Base-by-base conservation (phyloP, 2,888 invertebrate genomes). In the Lasioglossum vierecki region DNA sequence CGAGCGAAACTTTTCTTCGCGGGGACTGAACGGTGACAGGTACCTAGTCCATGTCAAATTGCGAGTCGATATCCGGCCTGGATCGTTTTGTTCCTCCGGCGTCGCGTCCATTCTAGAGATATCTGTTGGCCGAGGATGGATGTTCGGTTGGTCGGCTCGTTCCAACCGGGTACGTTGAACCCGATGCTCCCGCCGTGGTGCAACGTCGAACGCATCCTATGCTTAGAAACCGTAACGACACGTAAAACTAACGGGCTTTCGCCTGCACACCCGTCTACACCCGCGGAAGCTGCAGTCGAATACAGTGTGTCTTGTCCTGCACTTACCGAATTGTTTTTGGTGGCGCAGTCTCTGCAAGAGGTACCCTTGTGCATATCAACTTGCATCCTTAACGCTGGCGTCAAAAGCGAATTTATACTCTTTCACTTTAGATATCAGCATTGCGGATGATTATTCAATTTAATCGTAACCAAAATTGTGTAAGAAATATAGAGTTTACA, bases 211-310 rank as follows among this genome's bases (percentile, higher is more conserved):
- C 90, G 91, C 92, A 93, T 93, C 93, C 91, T 88, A 93, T 91
- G 93, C 91, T 93, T 93, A 93, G 93, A 92, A 93, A 93, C 92
- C 93, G 93, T 93, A 94, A 93, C 93, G 93, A 94, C 93, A 92
- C 92, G 92, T 92, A 92, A 93, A 92, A 92, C 91, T 93, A 94
- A 93, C 93, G 93, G 93, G 88, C 86, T 30, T 89, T 83, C 80
- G 88, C 88, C 86, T 76, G 78, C 83, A 77, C 53, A 87, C 87
- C 86, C 88, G 90, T 92, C 90, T 88, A 88, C 90, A 90, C 91
- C 89, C 88, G 89, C 88, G 76, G 87, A 83, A 86, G 82, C 84
- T 81, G 82, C 84, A 72, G 80, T 63, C 80, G 82, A 60, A 18
- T 35, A 53, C n/a, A 53, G 53, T 3, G 22, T n/a, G 53, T n/a